phyloP scores from a whole-genome alignment of 2,888 invertebrate genomes.

The Neocrepidodera transversa region DNA sequence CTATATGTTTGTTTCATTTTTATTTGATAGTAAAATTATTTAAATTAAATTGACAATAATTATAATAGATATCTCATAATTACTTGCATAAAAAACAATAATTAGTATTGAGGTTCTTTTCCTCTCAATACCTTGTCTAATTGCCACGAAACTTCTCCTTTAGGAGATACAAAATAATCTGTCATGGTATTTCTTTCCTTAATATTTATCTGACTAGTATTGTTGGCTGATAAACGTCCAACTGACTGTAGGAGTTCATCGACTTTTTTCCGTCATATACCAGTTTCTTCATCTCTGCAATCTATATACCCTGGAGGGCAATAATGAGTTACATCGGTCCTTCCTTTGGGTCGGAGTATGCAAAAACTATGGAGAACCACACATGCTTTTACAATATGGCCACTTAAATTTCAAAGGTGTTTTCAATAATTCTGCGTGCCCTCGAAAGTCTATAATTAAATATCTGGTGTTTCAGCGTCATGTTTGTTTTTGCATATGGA shows the following conservation, averaged over 20 bases:
- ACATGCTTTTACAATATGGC: constrained; percentile 39
- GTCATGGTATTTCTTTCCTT: background rate
- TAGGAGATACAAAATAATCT: background rate
- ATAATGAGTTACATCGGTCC: constrained; percentile 23
- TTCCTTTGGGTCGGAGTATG: constrained; percentile 18
- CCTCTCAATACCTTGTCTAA: no score
- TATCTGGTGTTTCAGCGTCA: constrained; percentile 33
- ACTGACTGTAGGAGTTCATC: background rate
- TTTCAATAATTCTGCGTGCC: constrained; percentile 42
- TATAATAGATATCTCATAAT: no score
- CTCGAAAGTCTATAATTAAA: constrained; percentile 44
- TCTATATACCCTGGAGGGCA: constrained; percentile 39
- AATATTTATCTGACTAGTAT: background rate
- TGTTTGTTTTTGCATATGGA: constrained; percentile 25
- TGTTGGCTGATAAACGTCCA: background rate
- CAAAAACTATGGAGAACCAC: constrained; percentile 39
- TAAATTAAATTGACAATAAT: no score
- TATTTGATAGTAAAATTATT: no score
- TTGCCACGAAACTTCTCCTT: constrained; percentile 2
- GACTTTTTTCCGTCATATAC: constrained; percentile 15
- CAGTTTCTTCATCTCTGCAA: constrained; percentile 9
- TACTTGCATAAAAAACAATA: no score
- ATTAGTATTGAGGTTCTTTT: no score
- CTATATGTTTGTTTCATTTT: no score
- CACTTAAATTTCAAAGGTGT: constrained; percentile 45